phyloP scores from a whole-genome alignment of 2,888 invertebrate species.

The Drosophila kokeensis region DNA sequence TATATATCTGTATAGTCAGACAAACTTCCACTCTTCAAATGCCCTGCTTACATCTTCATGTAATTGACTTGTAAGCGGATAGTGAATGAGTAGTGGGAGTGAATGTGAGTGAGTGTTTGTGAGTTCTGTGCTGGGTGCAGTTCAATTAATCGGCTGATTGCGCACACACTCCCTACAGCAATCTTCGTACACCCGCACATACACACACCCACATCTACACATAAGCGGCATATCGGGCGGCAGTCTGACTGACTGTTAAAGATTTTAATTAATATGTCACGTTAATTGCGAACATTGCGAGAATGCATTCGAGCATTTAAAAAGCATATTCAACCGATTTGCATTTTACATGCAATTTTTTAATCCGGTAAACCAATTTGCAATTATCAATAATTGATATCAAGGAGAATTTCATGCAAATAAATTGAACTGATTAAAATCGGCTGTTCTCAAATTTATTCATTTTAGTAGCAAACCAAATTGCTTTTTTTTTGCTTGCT shows the following conservation, averaged over 20 bases:
- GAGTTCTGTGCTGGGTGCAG: slow-evolving; percentile 66
- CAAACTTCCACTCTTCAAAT: neutral
- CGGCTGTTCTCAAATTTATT: slow-evolving; percentile 13
- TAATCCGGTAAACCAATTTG: slow-evolving; percentile 28
- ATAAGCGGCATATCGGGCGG: slow-evolving; percentile 32
- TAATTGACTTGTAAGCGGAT: slow-evolving; percentile 22
- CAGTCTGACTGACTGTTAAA: slow-evolving; percentile 29
- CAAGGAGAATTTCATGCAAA: slow-evolving; percentile 5
- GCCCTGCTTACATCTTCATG: neutral
- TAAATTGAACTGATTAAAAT: slow-evolving; percentile 12
- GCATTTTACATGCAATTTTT: slow-evolving; percentile 19
- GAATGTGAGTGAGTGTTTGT: slow-evolving; percentile 22
- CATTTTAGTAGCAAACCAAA: neutral
- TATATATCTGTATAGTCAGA: neutral
- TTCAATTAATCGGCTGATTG: slow-evolving; percentile 78
- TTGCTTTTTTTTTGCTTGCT: slow-evolving; percentile 5
- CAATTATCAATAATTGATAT: slow-evolving; percentile 22
- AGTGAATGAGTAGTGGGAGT: slow-evolving; percentile 16
- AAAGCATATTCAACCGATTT: neutral
- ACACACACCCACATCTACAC: neutral
- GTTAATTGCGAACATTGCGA: slow-evolving; percentile 52
- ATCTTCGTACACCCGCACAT: slow-evolving; percentile 41
- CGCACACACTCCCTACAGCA: slow-evolving; percentile 55
- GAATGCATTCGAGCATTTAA: slow-evolving; percentile 21
- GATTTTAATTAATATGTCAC: slow-evolving; percentile 67